Evolutionary conservation across 2,797 vertebrate species (phyloP), one percentile per base, ranked within the genome.

Genomic region (Melanotaenia boesemani): DNA sequence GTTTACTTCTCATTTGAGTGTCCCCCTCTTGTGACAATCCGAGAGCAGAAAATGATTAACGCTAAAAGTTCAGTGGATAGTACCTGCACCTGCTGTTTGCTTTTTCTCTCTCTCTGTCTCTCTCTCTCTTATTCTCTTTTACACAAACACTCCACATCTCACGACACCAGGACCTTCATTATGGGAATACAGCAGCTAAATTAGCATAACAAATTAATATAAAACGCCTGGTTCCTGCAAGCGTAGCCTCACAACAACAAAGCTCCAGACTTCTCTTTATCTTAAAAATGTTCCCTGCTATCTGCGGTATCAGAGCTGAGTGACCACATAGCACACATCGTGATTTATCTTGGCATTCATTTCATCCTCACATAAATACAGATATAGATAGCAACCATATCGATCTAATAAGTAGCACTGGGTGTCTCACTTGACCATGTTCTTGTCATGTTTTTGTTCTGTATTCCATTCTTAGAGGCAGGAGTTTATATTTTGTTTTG

Each of bases 121-220:
- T 52, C 50, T 39, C 8, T 11, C 37, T 10, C 22, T 26, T 55
- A 44, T 52, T 52, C 0, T 3, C 10, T 52, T 52, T 52, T 46
- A 36, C 60, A 64, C 52, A 63, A 28, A 63, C 36, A 4, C 52
- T 37, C 30, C 5, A 65, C 26, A 58, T 28, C 50, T 36, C 28
- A 54, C 32, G 58, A n/a, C 37, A 34, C n/a, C 41, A 13, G 48
- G 58, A 48, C 52, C 52, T 74, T 74, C 39, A 60, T 39, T 67
- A 39, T 67, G 26, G 52, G 36, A 67, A 56, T 61, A 58, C 60
- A 71, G 75, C 36, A 30, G 63, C 68, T 69, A 63, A 48, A 76
- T 84, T 72, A 83, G 18, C 55, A 70, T 70, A 67, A 77, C 79
- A 69, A 73, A 83, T 83, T 67, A 52, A 80, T 68, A 70, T 74